Base-by-base conservation (phyloP, 2,113 vertebrate genomes). In the Strix aluco region DNA sequence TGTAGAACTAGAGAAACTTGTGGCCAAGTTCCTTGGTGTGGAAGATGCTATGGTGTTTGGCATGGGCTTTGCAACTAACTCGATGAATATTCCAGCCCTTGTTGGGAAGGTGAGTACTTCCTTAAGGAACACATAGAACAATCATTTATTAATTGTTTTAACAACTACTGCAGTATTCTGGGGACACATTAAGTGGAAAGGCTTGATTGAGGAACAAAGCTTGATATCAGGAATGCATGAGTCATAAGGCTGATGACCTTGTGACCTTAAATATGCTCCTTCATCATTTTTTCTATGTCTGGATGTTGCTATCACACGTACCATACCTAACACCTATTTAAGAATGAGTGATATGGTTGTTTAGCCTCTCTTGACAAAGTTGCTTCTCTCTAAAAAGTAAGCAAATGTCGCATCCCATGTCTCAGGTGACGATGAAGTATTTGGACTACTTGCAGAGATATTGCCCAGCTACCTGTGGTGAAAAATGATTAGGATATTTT, bases 11-110 rank as follows among this genome's bases (percentile, higher is more conserved):
- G 99, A 99, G 88, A 94, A 98, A 34, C 98, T 99, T 19, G 98
- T 99, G 88, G 98, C 99, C 46, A 93, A 67, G 46, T 99, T 99
- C 96, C 97, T 99, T 42, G 98, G 98, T 58, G 98, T 99, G 13
- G 99, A 99, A 96, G 98, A 98, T 27, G 97, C 98, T 58, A 98
- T 99, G 99, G 97, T 98, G 18, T 99, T 99, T 86, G 99, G 99
- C 47, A 99, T 99, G 99, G 99, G 99, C 73, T 99, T 99, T 47
- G 99, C 99, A 91, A 99, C 99, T 51, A 99, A 99, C 96, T 99
- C 99, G 0, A 99, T 99, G 98, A 99, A 99, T 97, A 99, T 99
- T 75, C 99, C 99, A 69, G 98, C 99, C 81, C 97, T 99, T 55
- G 99, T 99, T 96, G 99, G 99, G 81, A 99, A 99, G 99, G 99